Conservation (phyloP, 2,888 invertebrate genomes). For the Thymelicus acteon region DNA sequence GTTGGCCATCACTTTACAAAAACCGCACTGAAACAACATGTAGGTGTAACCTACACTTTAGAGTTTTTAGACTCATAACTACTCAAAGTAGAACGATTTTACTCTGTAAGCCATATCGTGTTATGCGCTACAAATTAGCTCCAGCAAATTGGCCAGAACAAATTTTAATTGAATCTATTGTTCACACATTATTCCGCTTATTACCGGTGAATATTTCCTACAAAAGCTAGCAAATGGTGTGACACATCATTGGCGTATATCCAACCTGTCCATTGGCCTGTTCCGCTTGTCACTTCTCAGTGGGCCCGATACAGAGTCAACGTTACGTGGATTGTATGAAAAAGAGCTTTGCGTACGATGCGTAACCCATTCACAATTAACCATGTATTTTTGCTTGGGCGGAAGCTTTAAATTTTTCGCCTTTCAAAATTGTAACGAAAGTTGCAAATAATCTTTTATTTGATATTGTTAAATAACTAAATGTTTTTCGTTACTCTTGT, state of each 20-base stretch:
- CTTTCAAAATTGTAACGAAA: too few species aligned
- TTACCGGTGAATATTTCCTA: conserved; percentile 38
- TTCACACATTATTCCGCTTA: not conserved
- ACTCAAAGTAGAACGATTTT: too few species aligned
- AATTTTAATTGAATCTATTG: not conserved
- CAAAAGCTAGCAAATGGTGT: conserved; percentile 60
- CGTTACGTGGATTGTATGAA: conserved; percentile 36
- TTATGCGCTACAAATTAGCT: too few species aligned
- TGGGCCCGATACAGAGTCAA: conserved; percentile 55
- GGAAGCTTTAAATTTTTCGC: too few species aligned
- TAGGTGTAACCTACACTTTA: too few species aligned
- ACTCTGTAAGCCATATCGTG: too few species aligned
- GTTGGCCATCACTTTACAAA: too few species aligned
- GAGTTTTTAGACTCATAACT: too few species aligned
- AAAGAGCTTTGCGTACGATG: not conserved
- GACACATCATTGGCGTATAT: conserved; percentile 64
- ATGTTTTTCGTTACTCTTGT: too few species aligned
- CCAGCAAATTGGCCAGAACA: not conserved
- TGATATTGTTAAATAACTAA: too few species aligned
- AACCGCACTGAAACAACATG: too few species aligned
- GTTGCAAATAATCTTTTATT: too few species aligned
- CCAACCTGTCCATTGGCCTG: conserved; percentile 55
- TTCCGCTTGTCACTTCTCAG: conserved; percentile 41
- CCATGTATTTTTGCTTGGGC: not conserved
- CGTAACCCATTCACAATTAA: not conserved